phyloP scores from a whole-genome alignment of 1,140 invertebrate genomes.

The Metaphire vulgaris region DNA sequence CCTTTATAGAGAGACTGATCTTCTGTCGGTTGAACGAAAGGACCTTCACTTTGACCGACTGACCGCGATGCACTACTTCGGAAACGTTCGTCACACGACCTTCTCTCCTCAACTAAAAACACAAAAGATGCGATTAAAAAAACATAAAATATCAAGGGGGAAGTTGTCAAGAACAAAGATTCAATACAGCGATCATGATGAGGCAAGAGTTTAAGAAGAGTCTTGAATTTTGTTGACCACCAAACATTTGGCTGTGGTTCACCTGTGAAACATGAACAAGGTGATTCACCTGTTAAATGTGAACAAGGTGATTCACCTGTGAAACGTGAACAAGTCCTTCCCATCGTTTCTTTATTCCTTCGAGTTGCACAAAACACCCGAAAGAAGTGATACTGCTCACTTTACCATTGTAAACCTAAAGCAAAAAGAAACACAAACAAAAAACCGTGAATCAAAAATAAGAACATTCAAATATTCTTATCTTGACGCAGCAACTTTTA shows the following conservation, averaged over 20 bases:
- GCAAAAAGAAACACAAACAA: constrained; percentile 35
- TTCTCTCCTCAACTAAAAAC: constrained; percentile 65
- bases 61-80: constrained; percentile 84
- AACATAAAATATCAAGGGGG: not conserved
- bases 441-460: constrained; percentile 35
- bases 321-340: constrained; percentile 98
- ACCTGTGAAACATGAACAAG: constrained; percentile 4
- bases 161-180: not conserved
- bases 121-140: constrained; percentile 13
- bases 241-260: not conserved
- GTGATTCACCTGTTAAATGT: too few species aligned
- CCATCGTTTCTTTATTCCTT: constrained; percentile 74
- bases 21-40: constrained; percentile 80
- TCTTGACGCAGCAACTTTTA: constrained; percentile 20
- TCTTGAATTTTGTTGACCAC: not conserved
- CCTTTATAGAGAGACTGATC: constrained; percentile 91
- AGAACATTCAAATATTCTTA: constrained; percentile 38
- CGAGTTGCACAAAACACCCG: constrained; percentile 94
- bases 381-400: constrained; percentile 93
- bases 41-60: constrained; percentile 75
- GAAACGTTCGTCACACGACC: constrained; percentile 88
- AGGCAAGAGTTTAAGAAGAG: not conserved
- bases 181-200: not conserved
- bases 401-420: constrained; percentile 82
- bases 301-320: too few species aligned